These are phyloP conservation scores for Cryptosula pallasiana DNA, from an alignment of 2,888 invertebrate species.

Conservation along the genomic window DNA sequence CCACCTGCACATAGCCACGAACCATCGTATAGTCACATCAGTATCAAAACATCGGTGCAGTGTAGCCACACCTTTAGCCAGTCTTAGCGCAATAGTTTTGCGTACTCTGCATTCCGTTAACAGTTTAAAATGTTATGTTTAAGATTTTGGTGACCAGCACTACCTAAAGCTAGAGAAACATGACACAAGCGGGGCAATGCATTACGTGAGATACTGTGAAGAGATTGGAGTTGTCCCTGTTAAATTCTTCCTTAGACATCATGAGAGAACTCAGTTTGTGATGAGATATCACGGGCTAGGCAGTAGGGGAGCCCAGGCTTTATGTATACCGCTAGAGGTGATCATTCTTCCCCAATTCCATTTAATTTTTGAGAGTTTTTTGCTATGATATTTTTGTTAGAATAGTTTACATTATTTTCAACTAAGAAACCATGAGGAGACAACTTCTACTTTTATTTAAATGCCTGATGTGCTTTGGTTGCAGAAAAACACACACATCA, in stretches of 20 bases:
- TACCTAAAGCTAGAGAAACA: constrained; percentile 26
- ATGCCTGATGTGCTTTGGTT: too few species aligned
- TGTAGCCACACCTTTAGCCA: too few species aligned
- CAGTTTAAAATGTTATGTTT: too few species aligned
- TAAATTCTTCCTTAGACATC: constrained; percentile 37
- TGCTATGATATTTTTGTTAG: not conserved
- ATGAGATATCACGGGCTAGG: constrained; percentile 32
- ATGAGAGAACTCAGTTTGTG: constrained; percentile 33
- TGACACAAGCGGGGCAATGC: constrained; percentile 35
- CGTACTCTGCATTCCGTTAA: too few species aligned
- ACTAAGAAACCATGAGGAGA: too few species aligned
- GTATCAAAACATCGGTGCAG: too few species aligned
- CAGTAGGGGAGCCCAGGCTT: constrained; percentile 30
- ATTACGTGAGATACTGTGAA: constrained; percentile 37
- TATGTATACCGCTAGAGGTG: constrained; percentile 32
- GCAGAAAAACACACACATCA: constrained; percentile 39
- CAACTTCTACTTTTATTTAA: too few species aligned
- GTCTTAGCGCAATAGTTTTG: too few species aligned
- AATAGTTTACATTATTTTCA: too few species aligned
- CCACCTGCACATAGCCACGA: too few species aligned
- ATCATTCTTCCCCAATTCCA: not conserved
- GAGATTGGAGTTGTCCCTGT: constrained; percentile 37
- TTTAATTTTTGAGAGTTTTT: not conserved
- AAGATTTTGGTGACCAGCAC: not conserved
- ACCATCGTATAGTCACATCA: too few species aligned